Conservation (phyloP, 2,888 invertebrate genomes). For the Drosophila subquinaria region DNA sequence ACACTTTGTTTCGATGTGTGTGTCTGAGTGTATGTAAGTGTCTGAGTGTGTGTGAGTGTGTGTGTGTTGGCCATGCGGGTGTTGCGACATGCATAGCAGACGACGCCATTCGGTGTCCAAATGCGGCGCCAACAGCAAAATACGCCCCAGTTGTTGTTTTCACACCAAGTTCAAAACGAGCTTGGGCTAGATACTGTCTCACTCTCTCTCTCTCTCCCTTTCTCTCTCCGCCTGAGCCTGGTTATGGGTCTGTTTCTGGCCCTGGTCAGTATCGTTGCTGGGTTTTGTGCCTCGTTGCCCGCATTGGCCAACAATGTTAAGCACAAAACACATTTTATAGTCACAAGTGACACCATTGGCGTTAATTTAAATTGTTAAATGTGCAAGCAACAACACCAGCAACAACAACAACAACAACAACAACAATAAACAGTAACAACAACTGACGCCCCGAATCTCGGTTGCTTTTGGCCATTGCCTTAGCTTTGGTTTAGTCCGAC, state of each 20-base stretch:
- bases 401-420: conserved; percentile 35
- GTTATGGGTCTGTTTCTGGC: conserved; percentile 21
- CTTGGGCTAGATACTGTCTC: conserved; percentile 4
- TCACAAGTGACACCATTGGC: conserved; percentile 83
- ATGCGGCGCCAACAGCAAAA: conserved; percentile 80
- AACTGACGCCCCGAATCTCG: conserved; percentile 67
- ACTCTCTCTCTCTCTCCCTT: too few relatives aligned
- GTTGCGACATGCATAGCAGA: conserved; percentile 71
- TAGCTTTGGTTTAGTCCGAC: conserved; percentile 37
- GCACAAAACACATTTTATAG: conserved; percentile 78
- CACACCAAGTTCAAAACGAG: conserved; percentile 72
- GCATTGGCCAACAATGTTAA: conserved; percentile 70
- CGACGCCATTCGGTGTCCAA: conserved; percentile 75
- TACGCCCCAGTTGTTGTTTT: conserved; percentile 81
- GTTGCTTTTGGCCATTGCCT: conserved; percentile 43
- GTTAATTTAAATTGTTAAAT: conserved; percentile 84
- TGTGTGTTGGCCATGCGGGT: conserved; percentile 55
- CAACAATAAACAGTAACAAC: conserved; percentile 33
- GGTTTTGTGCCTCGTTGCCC: conserved; percentile 40
- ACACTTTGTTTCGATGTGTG: not conserved
- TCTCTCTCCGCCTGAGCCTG: conserved; percentile 3
- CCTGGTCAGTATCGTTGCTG: conserved; percentile 35
- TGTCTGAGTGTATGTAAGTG: conserved; percentile 47
- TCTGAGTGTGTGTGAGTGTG: conserved; percentile 22
- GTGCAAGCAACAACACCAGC: conserved; percentile 58